Base-by-base conservation (phyloP, 2,888 invertebrate species). In the Habroteleia sp. region DNA sequence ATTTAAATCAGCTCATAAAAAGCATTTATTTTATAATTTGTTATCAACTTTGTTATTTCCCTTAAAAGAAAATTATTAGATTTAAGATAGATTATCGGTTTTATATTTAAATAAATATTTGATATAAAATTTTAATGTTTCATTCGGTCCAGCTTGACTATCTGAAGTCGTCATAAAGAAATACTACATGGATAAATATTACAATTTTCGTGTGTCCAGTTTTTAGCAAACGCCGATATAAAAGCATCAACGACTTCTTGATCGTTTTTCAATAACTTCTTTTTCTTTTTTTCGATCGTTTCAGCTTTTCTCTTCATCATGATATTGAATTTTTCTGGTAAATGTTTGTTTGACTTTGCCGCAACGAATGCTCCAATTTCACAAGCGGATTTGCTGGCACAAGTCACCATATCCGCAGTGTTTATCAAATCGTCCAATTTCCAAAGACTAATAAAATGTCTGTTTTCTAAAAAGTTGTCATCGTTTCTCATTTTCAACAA, bases 381-480 rank as follows among this genome's bases (percentile, higher is more conserved):
- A 31, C 81, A 82, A 1, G 80, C 76, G 0, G 78, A 60, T 54
- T 79, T 78, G 11, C 75, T 81, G 2, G 82, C 80, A 31, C 82
- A 82, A 0, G 31, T 16, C 0, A 71, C 74, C 33, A 76, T 14
- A 2, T 77, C 77, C 4, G 62, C n/a, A 4, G 46, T n/a, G 13
- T 58, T 63, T 1, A 50, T 11, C 25, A 68, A 41, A 0, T 56
- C 69, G 13, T 74, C 69, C 4, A 76, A n/a, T 2, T 65, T 50
- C 63, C 63, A 73, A 10, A 37, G 35, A 6, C 44, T 1, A 0
- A 56, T 1, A 2, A 37, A 56, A 3, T 72, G 35, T 11, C 76
- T 60, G 17, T 56, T 44, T 6, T 76, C 69, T 1, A 60, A 37
- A 3, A 69, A 41, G 13, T 62, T 41, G 3, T 41, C 23, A 5